These are phyloP conservation scores for Rhyacichthys aspro DNA, from an alignment of 2,797 vertebrate genomes.

Conservation along the genomic window DNA sequence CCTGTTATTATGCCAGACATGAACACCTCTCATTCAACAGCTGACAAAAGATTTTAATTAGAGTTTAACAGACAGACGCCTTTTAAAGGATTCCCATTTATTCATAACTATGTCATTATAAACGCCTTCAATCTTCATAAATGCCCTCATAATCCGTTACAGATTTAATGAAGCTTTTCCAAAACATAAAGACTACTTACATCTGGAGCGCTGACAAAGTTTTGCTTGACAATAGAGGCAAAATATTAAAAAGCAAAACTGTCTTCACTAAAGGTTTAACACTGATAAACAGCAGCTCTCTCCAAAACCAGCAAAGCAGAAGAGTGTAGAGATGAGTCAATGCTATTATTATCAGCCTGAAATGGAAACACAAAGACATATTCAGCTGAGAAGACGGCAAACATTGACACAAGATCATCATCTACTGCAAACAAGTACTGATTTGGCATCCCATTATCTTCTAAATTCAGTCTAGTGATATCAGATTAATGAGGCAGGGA, in stretches of 20 bases:
- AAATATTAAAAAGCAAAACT: conserved; percentile 27
- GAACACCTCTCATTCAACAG: conserved; percentile 12
- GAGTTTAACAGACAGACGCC: conserved; percentile 17
- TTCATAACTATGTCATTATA: conserved; percentile 9
- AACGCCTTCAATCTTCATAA: conserved; percentile 23
- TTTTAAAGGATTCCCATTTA: conserved; percentile 26
- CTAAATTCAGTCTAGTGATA: too few relatives aligned
- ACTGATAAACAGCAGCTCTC: not conserved
- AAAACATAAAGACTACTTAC: not conserved
- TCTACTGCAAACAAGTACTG: not conserved
- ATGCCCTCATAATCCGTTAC: not conserved
- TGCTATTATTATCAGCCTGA: not conserved
- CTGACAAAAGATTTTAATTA: conserved; percentile 39
- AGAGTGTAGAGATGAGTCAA: not conserved
- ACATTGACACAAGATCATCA: not conserved
- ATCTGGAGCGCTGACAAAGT: not conserved
- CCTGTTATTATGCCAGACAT: conserved; percentile 3
- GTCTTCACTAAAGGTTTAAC: conserved; percentile 19
- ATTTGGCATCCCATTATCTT: too few relatives aligned
- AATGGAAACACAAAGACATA: not conserved
- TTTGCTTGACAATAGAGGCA: conserved; percentile 7
- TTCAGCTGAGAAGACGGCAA: too few relatives aligned
- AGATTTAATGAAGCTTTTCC: conserved; percentile 9
- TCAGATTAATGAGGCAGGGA: too few relatives aligned
- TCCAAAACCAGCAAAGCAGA: not conserved